These are phyloP conservation scores for Serinus canaria DNA, from an alignment of 2,113 vertebrate genomes.

Conservation along the genomic window DNA sequence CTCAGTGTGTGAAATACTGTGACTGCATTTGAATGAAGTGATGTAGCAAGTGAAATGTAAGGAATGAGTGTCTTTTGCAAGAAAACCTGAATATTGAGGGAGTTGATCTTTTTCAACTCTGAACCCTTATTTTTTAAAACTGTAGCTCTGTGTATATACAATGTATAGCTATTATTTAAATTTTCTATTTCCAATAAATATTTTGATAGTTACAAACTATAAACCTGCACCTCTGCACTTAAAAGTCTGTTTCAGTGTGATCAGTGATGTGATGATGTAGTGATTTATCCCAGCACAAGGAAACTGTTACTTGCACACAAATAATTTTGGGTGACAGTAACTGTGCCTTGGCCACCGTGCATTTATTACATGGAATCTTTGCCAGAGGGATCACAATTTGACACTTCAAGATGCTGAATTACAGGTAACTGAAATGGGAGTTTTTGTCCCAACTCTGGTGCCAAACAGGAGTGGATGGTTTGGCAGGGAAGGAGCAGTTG, in stretches of 20 bases:
- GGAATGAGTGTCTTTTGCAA: not conserved
- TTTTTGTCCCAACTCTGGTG: not conserved
- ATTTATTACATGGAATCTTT: not conserved
- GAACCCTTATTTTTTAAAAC: not conserved
- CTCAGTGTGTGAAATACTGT: not conserved
- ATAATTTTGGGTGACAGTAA: not conserved
- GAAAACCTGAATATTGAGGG: not conserved
- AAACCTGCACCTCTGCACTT: not conserved
- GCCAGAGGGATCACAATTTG: not conserved
- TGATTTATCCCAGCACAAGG: not conserved
- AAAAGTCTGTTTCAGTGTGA: not conserved
- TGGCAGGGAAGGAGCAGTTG: not conserved
- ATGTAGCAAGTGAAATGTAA: not conserved
- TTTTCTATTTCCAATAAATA: slow-evolving; percentile 61
- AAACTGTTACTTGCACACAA: not conserved
- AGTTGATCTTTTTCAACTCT: not conserved
- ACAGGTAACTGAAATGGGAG: not conserved
- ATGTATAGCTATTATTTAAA: slow-evolving; percentile 25
- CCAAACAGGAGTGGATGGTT: not conserved
- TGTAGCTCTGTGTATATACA: slow-evolving; percentile 43
- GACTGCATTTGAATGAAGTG: not conserved
- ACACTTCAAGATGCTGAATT: not conserved
- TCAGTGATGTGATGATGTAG: not conserved
- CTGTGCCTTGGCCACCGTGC: not conserved
- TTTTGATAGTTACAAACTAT: slow-evolving; percentile 35